phyloP scores from a whole-genome alignment of 2,113 vertebrate genomes.

The Pitta sordida region DNA sequence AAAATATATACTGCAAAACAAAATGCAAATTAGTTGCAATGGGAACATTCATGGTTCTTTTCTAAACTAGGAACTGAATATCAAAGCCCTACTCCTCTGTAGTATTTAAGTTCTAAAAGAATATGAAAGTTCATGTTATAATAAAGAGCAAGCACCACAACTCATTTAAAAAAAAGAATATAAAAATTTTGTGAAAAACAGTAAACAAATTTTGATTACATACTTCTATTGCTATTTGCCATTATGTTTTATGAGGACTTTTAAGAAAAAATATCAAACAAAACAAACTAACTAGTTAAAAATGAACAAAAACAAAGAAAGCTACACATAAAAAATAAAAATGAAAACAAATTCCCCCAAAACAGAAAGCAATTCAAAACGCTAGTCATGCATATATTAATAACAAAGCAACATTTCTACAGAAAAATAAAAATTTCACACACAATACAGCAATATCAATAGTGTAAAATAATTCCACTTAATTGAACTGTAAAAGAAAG shows the following conservation, averaged over 20 bases:
- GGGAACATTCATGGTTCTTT: neutral
- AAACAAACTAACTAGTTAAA: neutral
- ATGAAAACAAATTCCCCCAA: neutral
- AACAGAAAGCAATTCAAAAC: neutral
- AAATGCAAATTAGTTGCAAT: neutral
- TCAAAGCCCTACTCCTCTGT: neutral
- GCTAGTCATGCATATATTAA: neutral
- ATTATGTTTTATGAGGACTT: neutral
- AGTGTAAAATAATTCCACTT: neutral
- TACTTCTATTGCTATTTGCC: neutral
- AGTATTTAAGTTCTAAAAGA: neutral
- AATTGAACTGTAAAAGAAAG: neutral
- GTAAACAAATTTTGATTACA: neutral
- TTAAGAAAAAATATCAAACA: neutral
- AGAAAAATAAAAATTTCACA: neutral
- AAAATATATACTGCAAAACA: neutral
- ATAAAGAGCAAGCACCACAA: neutral
- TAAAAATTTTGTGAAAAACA: no score
- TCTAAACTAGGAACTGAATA: neutral
- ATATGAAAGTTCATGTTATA: neutral
- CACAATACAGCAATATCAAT: neutral
- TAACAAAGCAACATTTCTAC: neutral
- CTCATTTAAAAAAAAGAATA: neutral
- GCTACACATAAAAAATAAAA: no score
- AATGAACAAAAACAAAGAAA: neutral